Evolutionary conservation across 2,797 vertebrate genomes (phyloP).

Genomic region (Molossus molossus): DNA sequence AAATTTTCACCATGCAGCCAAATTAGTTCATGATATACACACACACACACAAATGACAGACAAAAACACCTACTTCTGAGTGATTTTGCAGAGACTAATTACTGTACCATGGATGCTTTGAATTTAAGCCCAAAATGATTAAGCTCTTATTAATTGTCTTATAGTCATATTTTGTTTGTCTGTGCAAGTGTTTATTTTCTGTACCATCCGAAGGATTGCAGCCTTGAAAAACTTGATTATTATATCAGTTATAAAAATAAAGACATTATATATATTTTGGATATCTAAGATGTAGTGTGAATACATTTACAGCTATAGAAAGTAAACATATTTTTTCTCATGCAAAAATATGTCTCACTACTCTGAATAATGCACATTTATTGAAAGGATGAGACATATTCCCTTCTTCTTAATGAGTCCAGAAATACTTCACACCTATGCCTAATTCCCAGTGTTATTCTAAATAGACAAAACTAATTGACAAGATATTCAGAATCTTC

Average conservation of each 20-base stretch:
- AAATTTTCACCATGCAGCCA: neutral
- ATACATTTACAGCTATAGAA: neutral
- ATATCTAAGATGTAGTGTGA: neutral
- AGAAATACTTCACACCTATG: neutral
- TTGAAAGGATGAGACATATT: neutral
- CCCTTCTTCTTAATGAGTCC: neutral
- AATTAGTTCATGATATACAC: no score
- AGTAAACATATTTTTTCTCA: neutral
- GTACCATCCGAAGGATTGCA: fast-evolving
- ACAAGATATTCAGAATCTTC: neutral
- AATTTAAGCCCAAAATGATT: neutral
- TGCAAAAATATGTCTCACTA: neutral
- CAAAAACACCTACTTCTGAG: fast-evolving
- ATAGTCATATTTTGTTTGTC: neutral
- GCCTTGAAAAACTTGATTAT: neutral
- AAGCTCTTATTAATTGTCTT: neutral
- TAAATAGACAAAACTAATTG: neutral
- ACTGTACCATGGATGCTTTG: neutral
- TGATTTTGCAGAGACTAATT: neutral
- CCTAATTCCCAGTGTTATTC: neutral
- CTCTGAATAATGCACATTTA: neutral
- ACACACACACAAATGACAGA: neutral
- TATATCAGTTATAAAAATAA: neutral
- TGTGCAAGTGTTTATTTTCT: neutral
- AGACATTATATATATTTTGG: neutral